Base-by-base conservation (phyloP, 2,888 invertebrate species). In the Zaprionus lineosus region DNA sequence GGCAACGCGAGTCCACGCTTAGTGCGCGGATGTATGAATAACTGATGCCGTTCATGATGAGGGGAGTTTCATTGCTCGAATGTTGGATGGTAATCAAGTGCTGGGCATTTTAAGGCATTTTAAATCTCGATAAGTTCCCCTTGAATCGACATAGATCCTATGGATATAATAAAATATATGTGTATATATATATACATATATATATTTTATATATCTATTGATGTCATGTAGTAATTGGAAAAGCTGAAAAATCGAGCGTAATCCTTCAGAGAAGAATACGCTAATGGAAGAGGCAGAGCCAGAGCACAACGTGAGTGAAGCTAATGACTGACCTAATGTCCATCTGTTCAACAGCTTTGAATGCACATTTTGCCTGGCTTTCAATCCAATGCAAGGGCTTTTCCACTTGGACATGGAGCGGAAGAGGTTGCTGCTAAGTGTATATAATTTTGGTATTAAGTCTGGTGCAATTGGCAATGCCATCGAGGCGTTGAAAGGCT, bases 401-500 rank as follows among this genome's bases (percentile, higher is more conserved):
- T 43, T 53, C 37, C 36, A 24, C 6, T 24, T 24, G 4, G 8
- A 56, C 48, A 40, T 55, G 29, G 40, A 55, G 41, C 55, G 46
- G 55, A 53, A 53, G 44, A 58, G 37, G 40, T n/a, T n/a, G n/a
- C 12, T 29, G 33, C 63, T 74, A 74, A 74, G 68, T 74, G 57
- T 75, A 76, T 74, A 81, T 75, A 76, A 75, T 75, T 81, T 44
- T 55, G 73, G 74, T 62, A 81, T 78, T 74, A n/a, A n/a, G n/a
- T n/a, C n/a, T n/a, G n/a, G n/a, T 71, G 72, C 79, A 74, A 74
- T 74, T 74, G 74, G 74, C 76, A 78, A 69, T 75, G 82, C 70
- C 78, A 75, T 65, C 67, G 73, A 87, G 86, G 87, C 87, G 86
- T 87, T 86, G 87, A 87, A 84, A 86, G 82, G 81, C 86, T 86